phyloP scores from a whole-genome alignment of 2,113 vertebrate species.

The Antigone vipio region DNA sequence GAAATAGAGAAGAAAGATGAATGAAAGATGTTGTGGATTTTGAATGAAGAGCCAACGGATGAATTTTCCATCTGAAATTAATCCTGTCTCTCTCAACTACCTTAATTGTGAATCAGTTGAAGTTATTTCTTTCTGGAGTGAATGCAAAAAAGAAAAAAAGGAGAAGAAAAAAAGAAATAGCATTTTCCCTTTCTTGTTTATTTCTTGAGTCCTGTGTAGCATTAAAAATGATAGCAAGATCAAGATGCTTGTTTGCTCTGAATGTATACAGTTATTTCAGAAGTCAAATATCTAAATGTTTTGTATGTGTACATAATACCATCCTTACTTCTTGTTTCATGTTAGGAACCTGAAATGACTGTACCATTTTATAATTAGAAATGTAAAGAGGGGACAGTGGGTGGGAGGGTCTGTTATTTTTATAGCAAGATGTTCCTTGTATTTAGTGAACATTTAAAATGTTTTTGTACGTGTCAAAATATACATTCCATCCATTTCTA shows the following conservation, averaged over 20 bases:
- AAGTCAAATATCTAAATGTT: slow-evolving; percentile 54
- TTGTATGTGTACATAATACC: slow-evolving; percentile 56
- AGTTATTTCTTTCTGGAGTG: neutral
- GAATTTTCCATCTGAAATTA: neutral
- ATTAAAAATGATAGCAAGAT: slow-evolving; percentile 26
- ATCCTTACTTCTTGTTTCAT: slow-evolving; percentile 53
- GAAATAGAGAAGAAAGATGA: neutral
- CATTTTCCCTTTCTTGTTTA: neutral
- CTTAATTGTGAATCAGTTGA: neutral
- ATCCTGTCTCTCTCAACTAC: neutral
- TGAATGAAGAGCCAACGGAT: neutral
- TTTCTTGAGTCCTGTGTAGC: slow-evolving; percentile 3
- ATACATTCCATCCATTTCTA: slow-evolving; percentile 77
- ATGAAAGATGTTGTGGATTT: neutral
- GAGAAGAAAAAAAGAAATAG: neutral
- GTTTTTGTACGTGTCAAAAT: slow-evolving; percentile 75
- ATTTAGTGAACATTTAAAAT: slow-evolving; percentile 68
- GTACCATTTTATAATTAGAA: slow-evolving; percentile 75
- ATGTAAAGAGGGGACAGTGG: slow-evolving; percentile 40
- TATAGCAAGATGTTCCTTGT: slow-evolving; percentile 71
- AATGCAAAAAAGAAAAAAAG: neutral
- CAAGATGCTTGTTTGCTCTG: slow-evolving; percentile 54
- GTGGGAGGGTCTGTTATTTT: slow-evolving; percentile 72
- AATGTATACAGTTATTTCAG: slow-evolving; percentile 64
- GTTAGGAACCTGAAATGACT: slow-evolving; percentile 51